phyloP scores from a whole-genome alignment of 1,140 invertebrate species.

The Scylla paramamosain region DNA sequence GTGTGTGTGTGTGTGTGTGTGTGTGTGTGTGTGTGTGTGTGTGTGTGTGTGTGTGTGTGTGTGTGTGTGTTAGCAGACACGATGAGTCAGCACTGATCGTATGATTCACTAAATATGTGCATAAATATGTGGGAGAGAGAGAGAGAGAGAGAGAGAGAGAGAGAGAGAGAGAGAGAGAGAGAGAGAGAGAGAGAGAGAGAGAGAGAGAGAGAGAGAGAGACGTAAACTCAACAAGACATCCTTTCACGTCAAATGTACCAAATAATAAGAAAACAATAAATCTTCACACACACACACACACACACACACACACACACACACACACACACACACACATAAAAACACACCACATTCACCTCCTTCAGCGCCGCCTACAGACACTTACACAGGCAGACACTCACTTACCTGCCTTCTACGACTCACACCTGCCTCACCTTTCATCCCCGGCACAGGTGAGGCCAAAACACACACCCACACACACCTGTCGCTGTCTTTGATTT shows the following conservation, averaged over 20 bases:
- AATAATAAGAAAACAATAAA: too few species aligned
- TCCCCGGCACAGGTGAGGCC: neutral
- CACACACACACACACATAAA: conserved; percentile 46
- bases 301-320: conserved; percentile 58
- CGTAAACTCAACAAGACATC: too few species aligned
- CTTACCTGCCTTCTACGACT: too few species aligned
- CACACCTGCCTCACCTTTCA: neutral
- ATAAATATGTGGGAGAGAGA: too few species aligned
- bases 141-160: too few species aligned
- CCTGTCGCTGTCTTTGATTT: neutral
- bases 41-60: conserved; percentile 47
- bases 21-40: neutral
- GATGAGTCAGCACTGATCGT: neutral
- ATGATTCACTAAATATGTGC: neutral
- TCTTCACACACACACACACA: conserved; percentile 50
- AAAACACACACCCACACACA: neutral
- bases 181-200: neutral
- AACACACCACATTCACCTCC: conserved; percentile 31
- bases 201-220: conserved; percentile 17
- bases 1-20: too few species aligned
- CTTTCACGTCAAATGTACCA: too few species aligned
- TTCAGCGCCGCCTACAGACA: too few species aligned
- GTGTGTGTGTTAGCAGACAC: neutral
- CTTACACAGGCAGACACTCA: too few species aligned
- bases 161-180: too few species aligned